Evolutionary conservation across 2,888 invertebrate genomes (phyloP).

Genomic region (Xestia sexstrigata): DNA sequence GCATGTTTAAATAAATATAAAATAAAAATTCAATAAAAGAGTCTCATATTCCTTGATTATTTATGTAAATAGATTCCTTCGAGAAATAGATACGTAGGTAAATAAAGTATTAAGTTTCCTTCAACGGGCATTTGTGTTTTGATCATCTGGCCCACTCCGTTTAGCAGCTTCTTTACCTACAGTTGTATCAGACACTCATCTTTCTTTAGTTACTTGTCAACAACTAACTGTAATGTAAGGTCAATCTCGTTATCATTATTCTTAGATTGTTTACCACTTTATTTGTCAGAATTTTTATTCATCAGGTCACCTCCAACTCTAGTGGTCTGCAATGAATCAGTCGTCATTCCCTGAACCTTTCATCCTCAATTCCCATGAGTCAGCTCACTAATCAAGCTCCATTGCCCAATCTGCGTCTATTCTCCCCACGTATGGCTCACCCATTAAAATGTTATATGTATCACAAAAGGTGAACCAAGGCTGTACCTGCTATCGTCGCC

Average conservation of each 20-base stretch:
- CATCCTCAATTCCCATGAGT: slow-evolving; percentile 46
- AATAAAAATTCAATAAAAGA: neutral
- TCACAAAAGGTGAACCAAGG: slow-evolving; percentile 63
- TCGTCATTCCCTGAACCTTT: slow-evolving; percentile 23
- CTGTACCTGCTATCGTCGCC: slow-evolving; percentile 56
- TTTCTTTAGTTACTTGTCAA: neutral
- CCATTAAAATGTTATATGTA: slow-evolving; percentile 64
- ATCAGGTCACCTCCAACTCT: slow-evolving; percentile 5
- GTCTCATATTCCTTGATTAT: neutral
- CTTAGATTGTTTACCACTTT: neutral
- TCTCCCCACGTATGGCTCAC: slow-evolving; percentile 57
- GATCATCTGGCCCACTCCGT: neutral
- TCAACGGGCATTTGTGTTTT: neutral
- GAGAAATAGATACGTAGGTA: neutral
- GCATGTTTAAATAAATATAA: neutral
- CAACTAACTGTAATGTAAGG: neutral
- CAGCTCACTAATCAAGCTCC: slow-evolving; percentile 38
- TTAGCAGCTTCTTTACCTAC: neutral
- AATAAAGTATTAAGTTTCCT: neutral
- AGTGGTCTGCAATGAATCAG: slow-evolving; percentile 20
- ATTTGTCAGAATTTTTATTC: neutral
- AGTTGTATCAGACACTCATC: neutral
- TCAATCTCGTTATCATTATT: neutral
- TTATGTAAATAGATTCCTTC: neutral
- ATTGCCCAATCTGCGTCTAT: slow-evolving; percentile 60